A percentile compares a stretch with the other conserved stretches of the same genome.
Evolutionary conservation across 2,113 vertebrate genomes (phyloP).

Genomic region (Amblyopsis rosae): DNA sequence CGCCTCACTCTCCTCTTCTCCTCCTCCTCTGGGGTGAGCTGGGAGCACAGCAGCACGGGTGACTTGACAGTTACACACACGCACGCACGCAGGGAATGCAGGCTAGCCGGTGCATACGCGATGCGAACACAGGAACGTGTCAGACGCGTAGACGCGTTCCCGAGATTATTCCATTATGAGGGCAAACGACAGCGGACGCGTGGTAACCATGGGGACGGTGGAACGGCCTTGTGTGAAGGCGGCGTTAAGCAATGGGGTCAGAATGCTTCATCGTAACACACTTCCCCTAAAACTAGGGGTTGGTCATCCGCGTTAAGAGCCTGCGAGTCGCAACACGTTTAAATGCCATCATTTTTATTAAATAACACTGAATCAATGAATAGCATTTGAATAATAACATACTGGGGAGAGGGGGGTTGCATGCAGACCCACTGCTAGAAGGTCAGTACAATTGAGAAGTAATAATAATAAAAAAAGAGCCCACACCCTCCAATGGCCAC

Average conservation of each 20-base stretch:
- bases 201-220: background rate
- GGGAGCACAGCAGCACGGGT: constrained; percentile 34
- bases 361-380: too few species aligned
- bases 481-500: background rate
- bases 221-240: background rate
- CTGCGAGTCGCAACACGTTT: too few species aligned
- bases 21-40: constrained; percentile 98
- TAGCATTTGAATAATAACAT: too few species aligned
- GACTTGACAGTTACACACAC: constrained; percentile 14
- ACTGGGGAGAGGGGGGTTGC: background rate
- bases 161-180: too few species aligned
- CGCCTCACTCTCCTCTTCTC: constrained; percentile 95
- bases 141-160: too few species aligned
- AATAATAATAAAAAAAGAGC: background rate
- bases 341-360: too few species aligned
- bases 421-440: background rate
- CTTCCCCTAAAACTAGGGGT: too few species aligned
- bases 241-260: background rate
- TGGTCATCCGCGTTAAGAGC: too few species aligned
- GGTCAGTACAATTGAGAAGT: too few species aligned
- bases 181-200: too few species aligned
- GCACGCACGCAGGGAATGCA: background rate
- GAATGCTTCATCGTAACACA: background rate
- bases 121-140: too few species aligned
- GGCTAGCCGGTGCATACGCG: too few species aligned